Base-by-base conservation (phyloP, 2,113 vertebrate genomes). In the Ictalurus punctatus region DNA sequence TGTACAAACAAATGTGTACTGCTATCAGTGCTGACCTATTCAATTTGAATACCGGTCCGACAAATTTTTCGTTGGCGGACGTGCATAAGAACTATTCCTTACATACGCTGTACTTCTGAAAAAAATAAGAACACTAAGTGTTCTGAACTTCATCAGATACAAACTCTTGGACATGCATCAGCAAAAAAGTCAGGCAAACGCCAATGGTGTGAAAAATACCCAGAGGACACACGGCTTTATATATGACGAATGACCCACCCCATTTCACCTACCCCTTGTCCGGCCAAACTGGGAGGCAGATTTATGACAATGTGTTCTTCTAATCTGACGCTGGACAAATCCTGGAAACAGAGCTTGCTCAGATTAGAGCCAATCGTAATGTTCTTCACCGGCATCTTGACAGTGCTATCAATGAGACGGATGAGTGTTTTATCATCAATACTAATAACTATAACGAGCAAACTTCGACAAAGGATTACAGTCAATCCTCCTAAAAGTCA, bases 251-350 rank as follows among this genome's bases (percentile, higher is more conserved):
- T 85, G 93, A 93, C 73, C 88, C 85, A 91, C 92, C 93, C 93
- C 93, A 86, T 92, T 91, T 88, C 92, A 86, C 93, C 92, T 88
- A 85, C 90, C 90, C 74, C 93, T 94, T 94, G 94, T 94, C 94
- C 92, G 91, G 93, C 96, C 95, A 92, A 96, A 96, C 93, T 95
- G 96, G 94, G 95, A 95, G 96, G 95, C 96, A 98, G 97, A 96
- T 97, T 98, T 97, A 96, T 97, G 95, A 96, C 96, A 95, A 94
- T 91, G 95, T 90, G 92, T 95, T 93, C 95, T 96, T 96, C 96
- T 99, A 98, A 98, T 98, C 97, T 97, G 93, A 95, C 94, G 93
- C 94, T 93, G 94, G 93, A 94, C 96, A 97, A 99, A 97, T 98
- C 96, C 96, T 92, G 85, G 89, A 95, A 95, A 95, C 93, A 93